phyloP scores from a whole-genome alignment of 2,888 invertebrate genomes.

The Chesias legatella region DNA sequence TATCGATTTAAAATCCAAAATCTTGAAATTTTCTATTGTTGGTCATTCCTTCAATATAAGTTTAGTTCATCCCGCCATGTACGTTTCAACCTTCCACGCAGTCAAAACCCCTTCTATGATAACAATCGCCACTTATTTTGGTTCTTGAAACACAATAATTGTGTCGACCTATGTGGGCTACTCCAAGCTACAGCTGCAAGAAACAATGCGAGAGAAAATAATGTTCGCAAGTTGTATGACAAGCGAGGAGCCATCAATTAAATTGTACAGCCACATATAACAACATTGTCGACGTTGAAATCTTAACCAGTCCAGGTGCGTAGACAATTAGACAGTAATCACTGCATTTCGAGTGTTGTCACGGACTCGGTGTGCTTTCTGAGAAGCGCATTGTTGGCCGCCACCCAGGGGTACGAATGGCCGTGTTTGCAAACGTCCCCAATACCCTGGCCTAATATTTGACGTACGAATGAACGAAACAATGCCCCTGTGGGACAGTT shows the following conservation, averaged over 20 bases:
- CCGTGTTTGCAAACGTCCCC: constrained; percentile 73
- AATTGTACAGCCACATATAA: constrained; percentile 49
- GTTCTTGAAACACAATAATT: neutral
- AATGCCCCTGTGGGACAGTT: constrained; percentile 72
- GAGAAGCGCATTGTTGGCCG: constrained; percentile 64
- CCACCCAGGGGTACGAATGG: constrained; percentile 63
- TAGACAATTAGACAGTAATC: constrained; percentile 75
- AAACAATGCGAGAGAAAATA: constrained; percentile 11
- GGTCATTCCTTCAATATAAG: no score
- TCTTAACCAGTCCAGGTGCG: constrained; percentile 73
- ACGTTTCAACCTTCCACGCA: no score
- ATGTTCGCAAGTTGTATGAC: constrained; percentile 53
- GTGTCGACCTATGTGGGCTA: neutral
- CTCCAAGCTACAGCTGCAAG: constrained; percentile 13
- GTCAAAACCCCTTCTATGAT: no score
- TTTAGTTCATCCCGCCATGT: no score
- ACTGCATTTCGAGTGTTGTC: constrained; percentile 75
- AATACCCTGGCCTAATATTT: constrained; percentile 74
- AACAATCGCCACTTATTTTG: no score
- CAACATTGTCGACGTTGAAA: constrained; percentile 62
- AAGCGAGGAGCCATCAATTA: constrained; percentile 54
- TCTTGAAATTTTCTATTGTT: no score
- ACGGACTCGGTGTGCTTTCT: constrained; percentile 55
- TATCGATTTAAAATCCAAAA: no score
- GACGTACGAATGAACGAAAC: constrained; percentile 75